Evolutionary conservation across 2,113 vertebrate genomes (phyloP).

Genomic region (Gavialis gangeticus): DNA sequence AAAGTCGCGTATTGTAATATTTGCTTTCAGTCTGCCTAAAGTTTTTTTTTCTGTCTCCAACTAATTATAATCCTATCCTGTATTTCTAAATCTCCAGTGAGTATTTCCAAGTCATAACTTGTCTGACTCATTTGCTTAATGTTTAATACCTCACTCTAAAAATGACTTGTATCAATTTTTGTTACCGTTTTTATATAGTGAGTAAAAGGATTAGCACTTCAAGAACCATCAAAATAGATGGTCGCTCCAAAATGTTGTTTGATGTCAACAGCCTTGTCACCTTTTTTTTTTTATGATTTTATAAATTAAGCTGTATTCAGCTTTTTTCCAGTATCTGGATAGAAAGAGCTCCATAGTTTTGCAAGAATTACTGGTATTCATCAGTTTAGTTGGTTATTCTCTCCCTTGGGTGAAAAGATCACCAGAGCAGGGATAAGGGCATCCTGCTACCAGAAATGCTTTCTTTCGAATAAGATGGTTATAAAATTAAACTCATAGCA

Average conservation of each 20-base stretch:
- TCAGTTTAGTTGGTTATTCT: not conserved
- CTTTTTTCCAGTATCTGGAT: not conserved
- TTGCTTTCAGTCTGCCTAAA: not conserved
- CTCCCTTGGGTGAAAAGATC: not conserved
- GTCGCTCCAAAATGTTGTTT: not conserved
- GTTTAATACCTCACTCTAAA: constrained; percentile 42
- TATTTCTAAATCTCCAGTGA: not conserved
- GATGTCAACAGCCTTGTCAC: not conserved
- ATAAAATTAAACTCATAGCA: too few relatives aligned
- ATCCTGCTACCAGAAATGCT: not conserved
- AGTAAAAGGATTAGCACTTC: constrained; percentile 29
- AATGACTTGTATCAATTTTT: constrained; percentile 39
- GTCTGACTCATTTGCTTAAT: constrained; percentile 57
- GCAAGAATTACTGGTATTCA: not conserved
- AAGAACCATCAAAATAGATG: not conserved
- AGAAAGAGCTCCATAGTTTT: not conserved
- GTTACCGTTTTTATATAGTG: constrained; percentile 10
- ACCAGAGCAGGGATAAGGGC: not conserved
- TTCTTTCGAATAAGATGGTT: not conserved
- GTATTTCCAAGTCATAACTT: constrained; percentile 32
- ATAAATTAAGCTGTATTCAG: not conserved
- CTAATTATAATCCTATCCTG: constrained; percentile 9
- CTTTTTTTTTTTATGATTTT: not conserved
- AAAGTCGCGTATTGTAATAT: not conserved
- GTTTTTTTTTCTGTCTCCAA: not conserved